Evolutionary conservation across 2,888 invertebrate genomes (phyloP), one percentile per base, ranked within the genome.

Genomic region (Podabrus alpinus): DNA sequence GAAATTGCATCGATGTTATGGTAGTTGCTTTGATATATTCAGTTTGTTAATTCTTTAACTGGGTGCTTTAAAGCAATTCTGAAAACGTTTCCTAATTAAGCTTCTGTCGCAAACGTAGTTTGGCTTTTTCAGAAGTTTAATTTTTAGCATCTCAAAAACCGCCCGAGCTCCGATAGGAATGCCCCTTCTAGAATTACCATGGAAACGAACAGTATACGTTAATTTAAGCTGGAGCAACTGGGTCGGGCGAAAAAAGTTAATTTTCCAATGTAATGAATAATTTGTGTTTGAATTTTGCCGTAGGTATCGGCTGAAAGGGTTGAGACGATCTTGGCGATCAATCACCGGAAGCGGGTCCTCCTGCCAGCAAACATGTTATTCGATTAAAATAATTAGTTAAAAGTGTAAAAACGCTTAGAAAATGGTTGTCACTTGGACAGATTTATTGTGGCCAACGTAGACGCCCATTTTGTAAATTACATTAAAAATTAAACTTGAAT

Each of bases 41-140:
- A 71, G 69, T 67, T 76, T 66, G 82, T 84, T 85, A 86, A 86
- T 86, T 86, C 86, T 82, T 84, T 84, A 82, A 78, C 80, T 83
- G 81, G 83, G 84, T 86, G 86, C 86, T 86, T 86, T 86, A 85
- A 84, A 86, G 85, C 85, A 83, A 84, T 84, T 84, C 85, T 83
- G 83, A 85, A 86, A 87, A 86, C 86, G 86, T 86, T 87, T 87
- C 86, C 88, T 88, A 88, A 88, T 88, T 88, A 88, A 88, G 87
- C 87, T 85, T 86, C 87, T 87, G 88, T 88, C 87, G 87, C 86
- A 86, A 87, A 87, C 85, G 87, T 85, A 86, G 87, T 86, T 86
- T 85, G 83, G 85, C 85, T 86, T 87, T 87, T 87, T 87, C 84
- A 84, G 84, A 85, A 86, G 84, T 87, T 86, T 86, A 86, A 87